Evolutionary conservation across 1,140 invertebrate genomes (phyloP).

Genomic region (Drosophila hydei): DNA sequence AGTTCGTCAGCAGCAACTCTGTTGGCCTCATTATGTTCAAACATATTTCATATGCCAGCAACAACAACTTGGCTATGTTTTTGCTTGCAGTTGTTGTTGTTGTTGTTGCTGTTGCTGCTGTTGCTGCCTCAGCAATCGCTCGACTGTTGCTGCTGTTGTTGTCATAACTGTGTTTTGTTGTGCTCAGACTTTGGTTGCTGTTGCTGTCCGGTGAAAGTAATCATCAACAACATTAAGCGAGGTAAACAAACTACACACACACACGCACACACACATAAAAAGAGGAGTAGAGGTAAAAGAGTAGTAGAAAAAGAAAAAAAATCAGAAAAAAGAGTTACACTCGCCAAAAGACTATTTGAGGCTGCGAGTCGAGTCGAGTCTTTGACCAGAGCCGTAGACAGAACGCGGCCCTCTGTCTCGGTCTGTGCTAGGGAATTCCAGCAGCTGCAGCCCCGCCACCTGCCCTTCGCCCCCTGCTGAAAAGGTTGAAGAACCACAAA

Average conservation of each 20-base stretch:
- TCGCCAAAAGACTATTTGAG: conserved; percentile 54
- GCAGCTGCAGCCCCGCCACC: conserved; percentile 22
- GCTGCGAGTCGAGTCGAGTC: conserved; percentile 9
- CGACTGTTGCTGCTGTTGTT: conserved; percentile 49
- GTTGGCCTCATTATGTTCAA: conserved; percentile 67
- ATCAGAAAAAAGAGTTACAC: conserved; percentile 53
- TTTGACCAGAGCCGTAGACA: conserved; percentile 34
- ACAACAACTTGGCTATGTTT: conserved; percentile 54
- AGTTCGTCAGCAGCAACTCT: conserved; percentile 42
- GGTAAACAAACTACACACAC: conserved; percentile 50
- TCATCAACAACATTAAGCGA: conserved; percentile 67
- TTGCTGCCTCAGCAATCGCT: conserved; percentile 43
- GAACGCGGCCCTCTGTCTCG: conserved; percentile 25
- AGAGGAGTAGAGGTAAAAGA: conserved; percentile 37
- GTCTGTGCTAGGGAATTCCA: conserved; percentile 34
- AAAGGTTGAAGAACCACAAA: conserved; percentile 54
- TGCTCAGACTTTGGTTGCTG: conserved; percentile 51
- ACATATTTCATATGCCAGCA: conserved; percentile 69
- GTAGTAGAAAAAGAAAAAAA: conserved; percentile 12
- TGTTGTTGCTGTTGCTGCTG: conserved; percentile 28
- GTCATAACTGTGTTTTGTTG: conserved; percentile 72
- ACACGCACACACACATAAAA: conserved; percentile 15
- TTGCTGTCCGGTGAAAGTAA: conserved; percentile 75
- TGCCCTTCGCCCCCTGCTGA: not conserved
- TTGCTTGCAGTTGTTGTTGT: conserved; percentile 36